Percentiles rank a stretch among this genome's conserved stretches.
Conservation (phyloP, 2,888 invertebrate genomes). For the Selenia dentaria region DNA sequence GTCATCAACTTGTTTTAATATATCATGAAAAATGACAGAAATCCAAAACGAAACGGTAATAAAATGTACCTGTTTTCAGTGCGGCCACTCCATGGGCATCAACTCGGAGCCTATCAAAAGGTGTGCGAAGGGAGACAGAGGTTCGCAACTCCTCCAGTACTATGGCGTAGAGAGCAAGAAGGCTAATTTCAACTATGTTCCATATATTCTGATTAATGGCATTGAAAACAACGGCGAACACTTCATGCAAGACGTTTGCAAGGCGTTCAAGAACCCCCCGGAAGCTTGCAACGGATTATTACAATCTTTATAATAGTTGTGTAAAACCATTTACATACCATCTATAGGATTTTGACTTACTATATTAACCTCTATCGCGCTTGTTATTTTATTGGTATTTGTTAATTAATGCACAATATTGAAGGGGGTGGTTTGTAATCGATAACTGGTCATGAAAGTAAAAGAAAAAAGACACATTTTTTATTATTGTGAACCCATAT, state of each 20-base stretch:
- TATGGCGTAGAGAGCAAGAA: slow-evolving; percentile 49
- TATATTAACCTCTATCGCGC: no score
- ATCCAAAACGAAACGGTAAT: no score
- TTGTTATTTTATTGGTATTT: no score
- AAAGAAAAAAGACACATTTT: no score
- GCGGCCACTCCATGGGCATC: slow-evolving; percentile 43
- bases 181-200: slow-evolving; percentile 39
- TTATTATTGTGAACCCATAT: no score
- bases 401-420: no score
- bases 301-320: neutral
- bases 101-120: slow-evolving; percentile 44
- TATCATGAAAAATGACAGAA: no score
- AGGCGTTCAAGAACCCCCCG: slow-evolving; percentile 48
- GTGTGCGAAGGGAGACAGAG: slow-evolving; percentile 52
- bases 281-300: slow-evolving; percentile 32
- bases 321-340: no score
- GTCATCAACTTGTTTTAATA: no score
- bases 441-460: no score
- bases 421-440: no score
- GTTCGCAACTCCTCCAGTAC: slow-evolving; percentile 42
- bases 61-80: slow-evolving; percentile 56
- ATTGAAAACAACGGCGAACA: slow-evolving; percentile 29
- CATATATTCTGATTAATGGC: slow-evolving; percentile 54
- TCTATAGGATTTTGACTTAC: no score
- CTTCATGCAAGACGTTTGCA: slow-evolving; percentile 49